Base-by-base conservation (phyloP, 1,140 invertebrate genomes). In the Drosophila kanapiae region DNA sequence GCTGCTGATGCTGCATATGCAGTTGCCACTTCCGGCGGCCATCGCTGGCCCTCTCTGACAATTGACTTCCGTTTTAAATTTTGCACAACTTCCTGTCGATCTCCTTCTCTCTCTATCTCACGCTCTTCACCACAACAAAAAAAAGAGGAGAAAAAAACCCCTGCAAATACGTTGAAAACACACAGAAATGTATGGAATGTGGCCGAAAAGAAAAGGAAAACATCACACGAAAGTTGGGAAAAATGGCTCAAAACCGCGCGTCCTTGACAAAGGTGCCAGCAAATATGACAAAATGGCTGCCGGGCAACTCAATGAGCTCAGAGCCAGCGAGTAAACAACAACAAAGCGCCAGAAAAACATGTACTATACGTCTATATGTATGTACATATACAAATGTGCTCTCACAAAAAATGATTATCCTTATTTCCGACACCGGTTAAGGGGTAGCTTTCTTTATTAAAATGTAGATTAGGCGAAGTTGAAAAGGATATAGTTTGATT, bases 11-110 rank as follows among this genome's bases (percentile, higher is more conserved):
- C 78, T 78, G 85, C 67, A 85, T 85, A 79, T 80, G 78, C 81
- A 75, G 85, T 79, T 85, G 85, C 86, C 77, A 88, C 71, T 90
- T 90, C 85, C 85, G 86, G 75, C 80, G 74, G 68, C 82, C 82
- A 79, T 75, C 67, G 85, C 85, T 90, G 81, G 37, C 27, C 53
- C 68, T 75, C 70, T 75, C 85, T 90, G 85, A 90, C 85, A 90
- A 90, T 90, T 85, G 85, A 90, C 85, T 90, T 90, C 85, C 85
- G 85, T 76, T 90, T 90, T 90, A 90, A 90, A 90, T 90, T 90
- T 90, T 90, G 85, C 85, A 90, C 85, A 85, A 76, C 75, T 85
- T 90, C 85, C 85, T 67, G 67, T 23, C 38, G 85, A 65, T 68
- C 74, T 59, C 63, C 37, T 47, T 35, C 27, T 16, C n/a, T 33